Evolutionary conservation across 2,113 vertebrate species (phyloP).

Genomic region (Chaenocephalus aceratus): DNA sequence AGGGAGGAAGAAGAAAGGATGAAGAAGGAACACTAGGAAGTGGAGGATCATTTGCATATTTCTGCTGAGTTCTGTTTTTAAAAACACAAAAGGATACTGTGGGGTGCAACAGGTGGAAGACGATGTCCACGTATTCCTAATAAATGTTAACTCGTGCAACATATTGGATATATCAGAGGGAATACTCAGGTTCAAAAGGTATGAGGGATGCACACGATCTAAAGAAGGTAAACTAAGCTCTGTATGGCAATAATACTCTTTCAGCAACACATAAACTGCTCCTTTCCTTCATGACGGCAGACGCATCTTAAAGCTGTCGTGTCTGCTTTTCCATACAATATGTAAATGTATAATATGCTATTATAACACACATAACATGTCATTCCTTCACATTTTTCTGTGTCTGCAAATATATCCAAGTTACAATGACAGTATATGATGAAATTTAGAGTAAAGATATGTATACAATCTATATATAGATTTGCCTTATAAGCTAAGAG

Average conservation of each 20-base stretch:
- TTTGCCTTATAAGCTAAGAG: background rate
- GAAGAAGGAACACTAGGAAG: background rate
- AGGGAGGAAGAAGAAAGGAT: background rate
- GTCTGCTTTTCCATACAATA: background rate
- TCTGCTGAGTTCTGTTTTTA: background rate
- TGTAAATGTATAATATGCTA: background rate
- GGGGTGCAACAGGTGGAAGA: background rate
- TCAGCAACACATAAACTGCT: too few relatives aligned
- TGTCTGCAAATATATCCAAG: background rate
- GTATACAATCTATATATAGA: background rate
- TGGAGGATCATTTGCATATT: background rate
- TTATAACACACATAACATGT: background rate
- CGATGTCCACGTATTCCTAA: background rate
- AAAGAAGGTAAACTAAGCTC: background rate
- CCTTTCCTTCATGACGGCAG: too few relatives aligned
- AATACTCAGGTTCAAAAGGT: background rate
- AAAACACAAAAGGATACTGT: background rate
- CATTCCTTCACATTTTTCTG: background rate
- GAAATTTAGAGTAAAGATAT: too few relatives aligned
- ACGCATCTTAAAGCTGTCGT: background rate
- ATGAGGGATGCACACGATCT: background rate
- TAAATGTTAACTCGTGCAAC: background rate
- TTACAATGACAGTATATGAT: background rate
- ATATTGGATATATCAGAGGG: background rate
- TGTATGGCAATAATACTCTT: background rate